These are phyloP conservation scores for Pseudomyrmex flavicornis DNA, from an alignment of 1,140 invertebrate genomes.

Conservation along the genomic window DNA sequence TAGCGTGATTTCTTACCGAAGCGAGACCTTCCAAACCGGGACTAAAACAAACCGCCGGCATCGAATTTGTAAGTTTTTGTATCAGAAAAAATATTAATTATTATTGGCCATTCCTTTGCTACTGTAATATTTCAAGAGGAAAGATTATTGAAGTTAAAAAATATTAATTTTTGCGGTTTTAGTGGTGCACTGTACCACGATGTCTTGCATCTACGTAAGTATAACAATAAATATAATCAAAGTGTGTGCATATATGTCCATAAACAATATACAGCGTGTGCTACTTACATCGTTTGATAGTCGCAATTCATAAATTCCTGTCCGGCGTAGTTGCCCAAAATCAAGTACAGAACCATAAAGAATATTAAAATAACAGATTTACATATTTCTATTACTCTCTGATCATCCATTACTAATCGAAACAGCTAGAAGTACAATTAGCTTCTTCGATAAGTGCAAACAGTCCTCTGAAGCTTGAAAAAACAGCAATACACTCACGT, in stretches of 20 bases:
- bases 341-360: neutral
- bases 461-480: too few species aligned
- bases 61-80: constrained; percentile 35
- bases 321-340: neutral
- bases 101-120: too few species aligned
- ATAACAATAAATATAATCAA: neutral
- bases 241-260: neutral
- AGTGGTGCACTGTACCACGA: constrained; percentile 33
- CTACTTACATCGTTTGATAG: constrained; percentile 1
- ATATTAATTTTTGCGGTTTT: constrained; percentile 32
- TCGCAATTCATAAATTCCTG: neutral
- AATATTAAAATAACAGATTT: neutral
- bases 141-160: too few species aligned
- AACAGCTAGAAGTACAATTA: neutral
- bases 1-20: constrained; percentile 11
- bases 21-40: constrained; percentile 31
- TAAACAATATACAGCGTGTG: neutral
- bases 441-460: neutral
- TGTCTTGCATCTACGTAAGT: constrained; percentile 27
- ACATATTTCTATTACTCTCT: neutral
- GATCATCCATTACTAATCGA: neutral
- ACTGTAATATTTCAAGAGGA: too few species aligned
- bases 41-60: constrained; percentile 33
- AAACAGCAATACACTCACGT: neutral
- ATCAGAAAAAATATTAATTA: constrained; percentile 30